A percentile compares a stretch with the other conserved stretches of the same genome.
phyloP scores from a whole-genome alignment of 2,888 invertebrate species.

The Diarsia rubi region DNA sequence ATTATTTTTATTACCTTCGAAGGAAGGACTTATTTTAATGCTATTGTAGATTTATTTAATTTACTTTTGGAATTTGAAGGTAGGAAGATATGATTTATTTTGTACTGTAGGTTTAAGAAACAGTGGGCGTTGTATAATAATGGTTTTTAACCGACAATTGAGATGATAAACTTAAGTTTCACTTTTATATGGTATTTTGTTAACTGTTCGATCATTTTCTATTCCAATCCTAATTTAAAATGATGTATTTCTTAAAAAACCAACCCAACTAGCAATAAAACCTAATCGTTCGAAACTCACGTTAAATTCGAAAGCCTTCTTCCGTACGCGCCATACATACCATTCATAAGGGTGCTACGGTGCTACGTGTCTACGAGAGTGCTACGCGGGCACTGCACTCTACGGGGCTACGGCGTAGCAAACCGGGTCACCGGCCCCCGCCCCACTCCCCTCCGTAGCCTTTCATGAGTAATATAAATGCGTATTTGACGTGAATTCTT shows the following conservation, averaged over 20 bases:
- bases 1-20: constrained; percentile 23
- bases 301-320: constrained; percentile 53
- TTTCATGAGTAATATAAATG: constrained; percentile 61
- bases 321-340: constrained; percentile 59
- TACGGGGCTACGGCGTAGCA: constrained; percentile 59
- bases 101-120: neutral
- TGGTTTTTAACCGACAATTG: neutral
- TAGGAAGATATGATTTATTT: neutral
- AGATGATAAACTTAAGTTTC: neutral
- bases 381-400: constrained; percentile 86
- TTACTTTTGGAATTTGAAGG: neutral
- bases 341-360: constrained; percentile 70
- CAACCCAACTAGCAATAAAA: constrained; percentile 16
- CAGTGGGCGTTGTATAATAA: neutral
- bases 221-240: neutral
- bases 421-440: constrained; percentile 83
- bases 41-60: constrained; percentile 15
- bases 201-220: neutral
- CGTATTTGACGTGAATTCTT: constrained; percentile 62
- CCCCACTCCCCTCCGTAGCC: constrained; percentile 59
- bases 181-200: neutral
- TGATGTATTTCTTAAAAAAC: neutral
- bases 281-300: constrained; percentile 29
- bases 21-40: constrained; percentile 13
- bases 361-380: constrained; percentile 71